A percentile compares a stretch with the other conserved stretches of the same genome.
Conservation (phyloP, 2,888 invertebrate genomes). For the Arge pagana region DNA sequence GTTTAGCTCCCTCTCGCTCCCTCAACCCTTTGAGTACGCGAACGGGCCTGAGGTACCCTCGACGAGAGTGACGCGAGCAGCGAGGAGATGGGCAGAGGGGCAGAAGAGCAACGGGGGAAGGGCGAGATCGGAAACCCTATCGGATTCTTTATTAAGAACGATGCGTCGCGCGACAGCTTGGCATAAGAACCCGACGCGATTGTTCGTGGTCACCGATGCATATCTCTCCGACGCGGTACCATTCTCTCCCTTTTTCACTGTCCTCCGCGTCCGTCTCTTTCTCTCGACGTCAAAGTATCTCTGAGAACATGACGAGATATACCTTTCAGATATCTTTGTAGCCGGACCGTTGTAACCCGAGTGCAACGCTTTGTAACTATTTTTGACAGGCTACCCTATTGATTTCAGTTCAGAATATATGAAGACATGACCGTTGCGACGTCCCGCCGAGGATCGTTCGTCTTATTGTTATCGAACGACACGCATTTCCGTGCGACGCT, state of each 20-base stretch:
- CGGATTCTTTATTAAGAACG: constrained; percentile 20
- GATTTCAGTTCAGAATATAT: too few relatives aligned
- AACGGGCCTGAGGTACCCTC: constrained; percentile 1
- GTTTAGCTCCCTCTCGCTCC: constrained; percentile 8
- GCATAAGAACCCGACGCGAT: neutral
- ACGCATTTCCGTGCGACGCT: too few relatives aligned
- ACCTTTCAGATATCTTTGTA: too few relatives aligned
- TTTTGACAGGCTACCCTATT: too few relatives aligned
- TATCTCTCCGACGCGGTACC: constrained; percentile 10
- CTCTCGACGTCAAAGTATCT: neutral
- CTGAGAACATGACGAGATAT: too few relatives aligned
- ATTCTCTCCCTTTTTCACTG: neutral
- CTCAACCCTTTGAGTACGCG: constrained; percentile 13
- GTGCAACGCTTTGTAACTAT: too few relatives aligned
- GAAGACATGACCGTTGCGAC: too few relatives aligned
- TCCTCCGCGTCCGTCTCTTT: neutral
- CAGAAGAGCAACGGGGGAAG: neutral
- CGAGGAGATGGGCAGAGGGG: neutral
- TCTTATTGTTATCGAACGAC: too few relatives aligned
- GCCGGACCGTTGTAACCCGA: too few relatives aligned
- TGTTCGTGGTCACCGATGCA: constrained; percentile 15
- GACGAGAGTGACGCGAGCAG: constrained; percentile 3
- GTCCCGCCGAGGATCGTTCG: too few relatives aligned
- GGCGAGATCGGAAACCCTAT: constrained; percentile 14
- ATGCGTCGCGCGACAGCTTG: neutral